These are phyloP conservation scores for Philotrypesis tridentata DNA, from an alignment of 1,140 invertebrate species.

Conservation along the genomic window DNA sequence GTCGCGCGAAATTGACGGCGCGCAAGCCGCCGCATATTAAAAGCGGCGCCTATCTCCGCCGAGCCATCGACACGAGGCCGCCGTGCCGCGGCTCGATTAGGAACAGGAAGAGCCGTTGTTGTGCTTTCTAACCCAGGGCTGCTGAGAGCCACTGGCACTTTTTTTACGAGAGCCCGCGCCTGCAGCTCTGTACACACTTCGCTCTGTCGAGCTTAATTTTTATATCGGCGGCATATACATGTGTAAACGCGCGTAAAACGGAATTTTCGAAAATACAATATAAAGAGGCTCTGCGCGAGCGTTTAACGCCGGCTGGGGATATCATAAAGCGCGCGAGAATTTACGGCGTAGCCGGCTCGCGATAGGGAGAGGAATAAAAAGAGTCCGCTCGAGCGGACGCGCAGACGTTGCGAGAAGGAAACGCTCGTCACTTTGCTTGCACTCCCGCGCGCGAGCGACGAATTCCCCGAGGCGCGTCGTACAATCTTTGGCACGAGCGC, in stretches of 20 bases:
- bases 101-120: background rate
- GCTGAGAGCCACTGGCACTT: no score
- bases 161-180: no score
- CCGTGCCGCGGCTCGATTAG: slow-evolving; percentile 2
- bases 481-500: background rate
- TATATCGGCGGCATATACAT: no score
- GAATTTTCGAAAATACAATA: background rate
- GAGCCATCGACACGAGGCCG: slow-evolving; percentile 26
- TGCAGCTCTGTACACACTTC: no score
- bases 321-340: background rate
- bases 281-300: background rate
- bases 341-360: background rate
- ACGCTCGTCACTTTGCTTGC: background rate
- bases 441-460: no score
- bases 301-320: background rate
- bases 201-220: no score
- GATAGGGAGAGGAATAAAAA: background rate
- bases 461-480: background rate
- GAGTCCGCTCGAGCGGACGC: no score
- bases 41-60: slow-evolving; percentile 4
- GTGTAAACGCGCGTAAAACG: background rate
- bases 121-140: background rate
- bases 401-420: background rate
- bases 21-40: slow-evolving; percentile 5
- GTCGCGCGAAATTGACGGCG: slow-evolving; percentile 27